phyloP scores from a whole-genome alignment of 2,888 invertebrate genomes.

The Aradus depressus region DNA sequence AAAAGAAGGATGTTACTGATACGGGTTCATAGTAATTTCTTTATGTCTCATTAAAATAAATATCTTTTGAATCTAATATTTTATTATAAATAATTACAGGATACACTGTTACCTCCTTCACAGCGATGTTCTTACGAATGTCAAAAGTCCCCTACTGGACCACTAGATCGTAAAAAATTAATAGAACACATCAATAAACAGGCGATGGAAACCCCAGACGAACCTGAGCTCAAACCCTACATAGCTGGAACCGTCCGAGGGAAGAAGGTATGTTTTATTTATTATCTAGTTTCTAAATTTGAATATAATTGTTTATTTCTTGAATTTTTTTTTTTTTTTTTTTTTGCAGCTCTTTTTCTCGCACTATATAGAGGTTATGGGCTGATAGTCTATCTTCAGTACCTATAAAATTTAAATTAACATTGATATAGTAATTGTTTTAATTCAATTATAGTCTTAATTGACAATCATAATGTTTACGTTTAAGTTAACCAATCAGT shows the following conservation, averaged over 20 bases:
- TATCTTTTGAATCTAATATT: no score
- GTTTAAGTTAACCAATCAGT: no score
- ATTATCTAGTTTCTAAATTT: background rate
- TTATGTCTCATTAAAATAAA: no score
- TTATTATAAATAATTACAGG: constrained; percentile 66
- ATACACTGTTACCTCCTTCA: constrained; percentile 89
- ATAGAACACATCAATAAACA: constrained; percentile 96
- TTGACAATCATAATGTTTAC: background rate
- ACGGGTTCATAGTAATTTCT: no score
- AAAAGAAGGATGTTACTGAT: no score
- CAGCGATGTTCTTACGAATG: constrained; percentile 95
- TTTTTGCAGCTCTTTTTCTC: background rate
- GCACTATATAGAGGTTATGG: background rate
- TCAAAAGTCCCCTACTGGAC: constrained; percentile 89
- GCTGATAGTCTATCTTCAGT: background rate
- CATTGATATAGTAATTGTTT: no score
- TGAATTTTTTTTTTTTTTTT: background rate
- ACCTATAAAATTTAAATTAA: no score
- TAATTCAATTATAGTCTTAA: background rate
- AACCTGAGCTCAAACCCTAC: constrained; percentile 90
- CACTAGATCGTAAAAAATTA: constrained; percentile 85
- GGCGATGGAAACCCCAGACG: constrained; percentile 94
- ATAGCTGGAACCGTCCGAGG: constrained; percentile 84
- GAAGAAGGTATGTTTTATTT: constrained; percentile 54
- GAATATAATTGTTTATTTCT: background rate